A percentile compares a stretch with the other conserved stretches of the same genome.
These are phyloP conservation scores for Xiphophorus couchianus DNA, from an alignment of 2,113 vertebrate genomes.

Conservation along the genomic window DNA sequence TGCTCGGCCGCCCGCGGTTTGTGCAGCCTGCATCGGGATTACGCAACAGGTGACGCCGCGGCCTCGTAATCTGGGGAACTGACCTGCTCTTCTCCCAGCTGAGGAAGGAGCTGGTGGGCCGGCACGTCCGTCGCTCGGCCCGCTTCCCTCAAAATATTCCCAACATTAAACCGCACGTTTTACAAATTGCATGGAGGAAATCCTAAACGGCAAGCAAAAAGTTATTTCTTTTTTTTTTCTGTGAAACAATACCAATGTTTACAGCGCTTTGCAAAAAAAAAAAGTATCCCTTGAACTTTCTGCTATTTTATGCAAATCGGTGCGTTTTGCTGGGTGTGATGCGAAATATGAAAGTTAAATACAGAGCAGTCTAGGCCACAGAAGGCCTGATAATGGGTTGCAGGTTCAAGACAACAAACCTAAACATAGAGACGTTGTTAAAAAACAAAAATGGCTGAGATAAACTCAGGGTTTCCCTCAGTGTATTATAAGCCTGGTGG, in stretches of 20 bases:
- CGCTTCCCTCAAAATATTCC: background rate
- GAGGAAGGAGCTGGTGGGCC: slow-evolving; percentile 28
- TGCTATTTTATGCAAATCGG: background rate
- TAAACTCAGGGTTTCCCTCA: too few relatives aligned
- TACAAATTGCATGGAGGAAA: background rate
- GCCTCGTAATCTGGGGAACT: slow-evolving; percentile 40
- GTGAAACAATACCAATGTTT: background rate
- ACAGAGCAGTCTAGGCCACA: too few relatives aligned
- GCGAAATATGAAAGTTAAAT: too few relatives aligned
- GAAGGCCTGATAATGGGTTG: too few relatives aligned
- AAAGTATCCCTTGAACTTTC: background rate
- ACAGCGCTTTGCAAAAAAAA: background rate
- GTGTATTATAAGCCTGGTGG: too few relatives aligned
- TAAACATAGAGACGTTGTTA: too few relatives aligned
- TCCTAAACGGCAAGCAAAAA: background rate
- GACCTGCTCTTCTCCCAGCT: slow-evolving; percentile 48
- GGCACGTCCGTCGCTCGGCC: background rate
- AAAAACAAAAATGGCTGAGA: background rate
- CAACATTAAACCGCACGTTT: background rate
- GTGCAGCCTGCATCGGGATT: slow-evolving; percentile 38
- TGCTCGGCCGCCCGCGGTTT: slow-evolving; percentile 23
- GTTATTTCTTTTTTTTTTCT: background rate
- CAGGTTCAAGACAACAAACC: too few relatives aligned
- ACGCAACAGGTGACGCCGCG: slow-evolving; percentile 52
- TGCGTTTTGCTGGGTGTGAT: background rate